phyloP scores from a whole-genome alignment of 2,888 invertebrate species.

The Cephus spinipes region DNA sequence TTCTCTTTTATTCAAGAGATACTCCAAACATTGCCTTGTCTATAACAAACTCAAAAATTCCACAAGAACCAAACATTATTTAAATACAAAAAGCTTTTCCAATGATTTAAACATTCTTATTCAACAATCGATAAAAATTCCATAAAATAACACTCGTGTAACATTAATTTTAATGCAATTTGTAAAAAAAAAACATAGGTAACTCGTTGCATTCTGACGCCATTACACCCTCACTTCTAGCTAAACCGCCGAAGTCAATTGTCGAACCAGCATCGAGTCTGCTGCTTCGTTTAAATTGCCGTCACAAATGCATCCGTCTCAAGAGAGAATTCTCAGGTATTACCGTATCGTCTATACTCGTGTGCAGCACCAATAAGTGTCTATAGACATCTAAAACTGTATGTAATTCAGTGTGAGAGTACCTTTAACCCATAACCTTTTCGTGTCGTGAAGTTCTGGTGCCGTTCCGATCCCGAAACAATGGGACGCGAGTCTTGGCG shows the following conservation, averaged over 20 bases:
- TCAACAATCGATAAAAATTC: neutral
- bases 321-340: neutral
- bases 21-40: neutral
- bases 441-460: neutral
- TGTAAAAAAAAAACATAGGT: neutral
- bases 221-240: neutral
- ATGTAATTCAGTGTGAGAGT: neutral
- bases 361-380: neutral
- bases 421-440: neutral
- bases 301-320: neutral
- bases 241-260: neutral
- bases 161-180: neutral
- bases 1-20: neutral
- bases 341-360: neutral
- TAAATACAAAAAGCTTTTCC: neutral
- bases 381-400: neutral
- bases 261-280: neutral
- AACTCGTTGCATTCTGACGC: neutral
- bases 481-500: neutral
- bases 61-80: neutral
- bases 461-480: neutral
- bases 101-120: neutral
- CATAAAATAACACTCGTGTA: neutral
- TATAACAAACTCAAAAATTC: neutral
- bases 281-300: neutral